Base-by-base conservation (phyloP, 2,113 vertebrate genomes). In the Microtus montanus region DNA sequence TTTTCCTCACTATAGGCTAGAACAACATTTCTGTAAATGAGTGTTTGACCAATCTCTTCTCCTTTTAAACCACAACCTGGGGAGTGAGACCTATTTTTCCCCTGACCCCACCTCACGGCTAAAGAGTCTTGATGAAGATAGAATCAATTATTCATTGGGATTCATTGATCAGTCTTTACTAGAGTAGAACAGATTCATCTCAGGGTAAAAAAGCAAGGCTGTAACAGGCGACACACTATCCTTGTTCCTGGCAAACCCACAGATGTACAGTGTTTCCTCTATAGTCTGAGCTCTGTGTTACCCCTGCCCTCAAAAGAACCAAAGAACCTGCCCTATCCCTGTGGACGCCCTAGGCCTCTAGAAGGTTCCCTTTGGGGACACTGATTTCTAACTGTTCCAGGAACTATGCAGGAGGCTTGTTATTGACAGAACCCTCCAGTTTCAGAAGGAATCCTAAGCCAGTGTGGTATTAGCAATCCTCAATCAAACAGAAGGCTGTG, bases 81-180 rank as follows among this genome's bases (percentile, higher is more conserved):
- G 33, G 22, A 5, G 61, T 20, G 33, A 54, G 12, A n/a, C 54
- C 63, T 20, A 10, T 78, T 93, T 80, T 49, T 66, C 82, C 79
- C 44, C 61, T 4, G 64, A 17, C 75, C 13, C 44, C 35, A n/a
- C 17, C 44, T 95, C 54, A 68, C 6, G 22, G 26, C 38, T 78
- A 89, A 90, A 90, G 87, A 68, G 77, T 54, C 5, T 2, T 68
- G 73, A 95, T 89, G 41, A 7, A 58, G 26, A 77, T 93, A 68
- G 33, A 64, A 93, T 96, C 73, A 92, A 94, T 93, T 93, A 94
- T 93, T 95, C 66, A 93, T 33, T 58, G 80, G 58, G 35, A 58
- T 73, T 93, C 73, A 90, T 6, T n/a, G 74, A 54, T n/a, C 41
- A 52, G 73, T 78, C 64, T 66, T 90, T 87, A 95, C 54, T 47